Conservation (phyloP, 2,113 vertebrate genomes). For the Austrofundulus limnaeus region DNA sequence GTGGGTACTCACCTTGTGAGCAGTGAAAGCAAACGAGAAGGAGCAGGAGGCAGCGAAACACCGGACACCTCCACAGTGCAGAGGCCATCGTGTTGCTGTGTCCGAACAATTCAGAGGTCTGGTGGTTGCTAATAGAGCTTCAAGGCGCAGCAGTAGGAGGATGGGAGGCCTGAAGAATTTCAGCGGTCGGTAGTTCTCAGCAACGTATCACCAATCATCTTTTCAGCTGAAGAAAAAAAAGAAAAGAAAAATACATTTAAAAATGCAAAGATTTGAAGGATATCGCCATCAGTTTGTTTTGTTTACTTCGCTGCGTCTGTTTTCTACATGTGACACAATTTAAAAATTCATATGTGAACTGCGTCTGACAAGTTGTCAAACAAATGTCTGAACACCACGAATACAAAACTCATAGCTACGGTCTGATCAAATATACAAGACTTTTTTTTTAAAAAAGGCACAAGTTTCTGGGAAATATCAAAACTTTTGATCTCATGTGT, state of each 20-base stretch:
- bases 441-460: conserved; percentile 9
- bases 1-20: conserved; percentile 75
- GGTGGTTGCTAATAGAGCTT: conserved; percentile 40
- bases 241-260: conserved; percentile 1
- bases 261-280: conserved; percentile 8
- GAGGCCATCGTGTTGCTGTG: conserved; percentile 70
- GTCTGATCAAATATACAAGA: conserved; percentile 25
- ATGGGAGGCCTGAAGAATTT: conserved; percentile 47
- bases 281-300: not conserved
- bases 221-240: conserved; percentile 64
- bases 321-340: not conserved
- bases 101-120: conserved; percentile 51
- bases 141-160: conserved; percentile 23
- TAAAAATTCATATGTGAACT: not conserved
- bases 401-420: conserved; percentile 6
- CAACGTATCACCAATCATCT: conserved; percentile 66
- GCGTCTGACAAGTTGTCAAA: conserved; percentile 3
- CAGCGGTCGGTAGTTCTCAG: conserved; percentile 66
- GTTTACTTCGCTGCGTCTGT: not conserved
- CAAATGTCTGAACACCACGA: conserved; percentile 6
- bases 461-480: conserved; percentile 21
- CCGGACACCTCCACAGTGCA: conserved; percentile 67
- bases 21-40: conserved; percentile 64
- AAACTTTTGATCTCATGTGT: conserved; percentile 20
- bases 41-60: conserved; percentile 67